Evolutionary conservation across 2,113 vertebrate species (phyloP), one percentile per base, ranked within the genome.

Genomic region (Calonectris borealis): DNA sequence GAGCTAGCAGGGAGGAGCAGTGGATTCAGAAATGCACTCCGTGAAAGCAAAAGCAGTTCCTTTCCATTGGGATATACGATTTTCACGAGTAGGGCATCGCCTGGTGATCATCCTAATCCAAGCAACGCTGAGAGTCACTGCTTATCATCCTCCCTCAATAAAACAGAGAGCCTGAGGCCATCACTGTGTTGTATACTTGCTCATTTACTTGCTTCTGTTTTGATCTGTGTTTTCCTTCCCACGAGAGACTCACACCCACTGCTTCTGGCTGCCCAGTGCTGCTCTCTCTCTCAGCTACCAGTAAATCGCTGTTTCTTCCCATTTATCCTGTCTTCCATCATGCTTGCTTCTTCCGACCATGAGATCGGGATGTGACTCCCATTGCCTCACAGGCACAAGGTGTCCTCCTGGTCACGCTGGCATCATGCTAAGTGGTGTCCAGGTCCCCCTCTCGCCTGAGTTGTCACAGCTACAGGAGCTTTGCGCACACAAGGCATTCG

Each of bases 271-370:
- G 78, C 70, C 22, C 27, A 29, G 42, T 32, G 17, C 55, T 49
- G 18, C 42, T 51, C 48, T 26, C 5, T 21, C 27, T 27, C 11
- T 36, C 62, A 64, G 32, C 31, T 70, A 46, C 48, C 42, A 51
- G 27, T 32, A 72, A 69, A 27, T 36, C 8, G 2, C 58, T 32
- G 34, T 31, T 49, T 57, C n/a, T 62, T 49, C 36, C 31, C n/a
- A 9, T 3, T 5, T 17, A 52, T 52, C 51, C 52, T 1, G 1
- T 42, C 44, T 72, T n/a, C 60, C 31, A 29, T 17, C 19, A 16
- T 3, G 13, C 29, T 40, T 54, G 20, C 38, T 72, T 52, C 48
- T 73, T 61, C 1, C 0, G n/a, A 27, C 46, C 0, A 0, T 22
- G 14, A 44, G 49, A 34, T 51, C 0, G 1, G 24, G 61, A 57